Base-by-base conservation (phyloP, 2,113 vertebrate species). In the Neotoma lepida region DNA sequence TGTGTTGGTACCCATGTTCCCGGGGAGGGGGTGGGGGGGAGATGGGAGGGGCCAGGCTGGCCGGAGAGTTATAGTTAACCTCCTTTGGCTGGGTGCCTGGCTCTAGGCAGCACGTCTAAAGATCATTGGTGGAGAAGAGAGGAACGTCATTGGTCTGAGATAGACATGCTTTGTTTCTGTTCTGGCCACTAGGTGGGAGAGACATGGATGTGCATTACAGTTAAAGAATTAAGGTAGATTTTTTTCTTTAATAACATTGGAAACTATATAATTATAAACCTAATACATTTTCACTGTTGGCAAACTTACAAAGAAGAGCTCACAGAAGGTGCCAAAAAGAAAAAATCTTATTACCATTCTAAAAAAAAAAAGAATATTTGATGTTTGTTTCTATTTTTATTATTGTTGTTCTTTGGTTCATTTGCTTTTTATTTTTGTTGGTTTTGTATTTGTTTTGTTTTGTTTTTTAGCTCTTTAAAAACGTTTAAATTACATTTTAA, bases 41-140 rank as follows among this genome's bases (percentile, higher is more conserved):
- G 64, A 73, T n/a, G 46, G 91, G 77, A 73, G 88, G 73, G 44
- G 28, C 56, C 77, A 89, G 74, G 8, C 51, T 93, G 94, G 58
- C 87, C 94, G 49, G 18, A 49, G 84, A 86, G 89, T 95, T 96
- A 51, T 39, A 80, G 91, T 94, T 95, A 95, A 86, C 85, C 58
- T 76, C 63, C 54, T 88, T 85, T 95, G 95, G 89, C 89, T 82
- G 33, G 28, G 33, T 51, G 85, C 96, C 91, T 89, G 84, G 58
- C 58, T 93, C 96, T 17, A 13, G 64, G 87, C 81, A 84, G 58
- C 84, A 35, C 30, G 61, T 56, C 17, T 33, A 35, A 56, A 92
- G 61, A 94, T 88, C 26, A 41, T 5, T 80, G 64, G 49, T 80
- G 56, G 82, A 94, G 63, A 85, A 89, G 63, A 94, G 58, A 41